Percentiles rank a stretch among this genome's conserved stretches.
phyloP scores from a whole-genome alignment of 1,140 invertebrate genomes.

The Leptinotarsa lineolata region DNA sequence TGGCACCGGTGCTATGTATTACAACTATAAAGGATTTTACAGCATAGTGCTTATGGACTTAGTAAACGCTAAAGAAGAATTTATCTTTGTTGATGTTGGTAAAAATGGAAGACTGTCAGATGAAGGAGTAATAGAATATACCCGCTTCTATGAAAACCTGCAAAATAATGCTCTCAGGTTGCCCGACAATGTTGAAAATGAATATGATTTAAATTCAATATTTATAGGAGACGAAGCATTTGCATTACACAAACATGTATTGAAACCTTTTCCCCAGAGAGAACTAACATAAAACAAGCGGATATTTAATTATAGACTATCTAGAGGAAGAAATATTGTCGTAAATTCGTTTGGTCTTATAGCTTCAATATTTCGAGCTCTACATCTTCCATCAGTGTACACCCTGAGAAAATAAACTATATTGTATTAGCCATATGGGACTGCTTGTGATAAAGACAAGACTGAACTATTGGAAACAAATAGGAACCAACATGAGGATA shows the following conservation, averaged over 20 bases:
- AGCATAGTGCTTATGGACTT: not conserved
- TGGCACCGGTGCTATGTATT: not conserved
- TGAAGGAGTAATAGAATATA: conserved; percentile 10
- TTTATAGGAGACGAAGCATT: conserved; percentile 27
- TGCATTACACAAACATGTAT: conserved; percentile 25
- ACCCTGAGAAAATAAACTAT: conserved; percentile 19
- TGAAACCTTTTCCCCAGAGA: conserved; percentile 28
- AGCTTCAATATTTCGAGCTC: conserved; percentile 29
- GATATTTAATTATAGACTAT: conserved; percentile 26
- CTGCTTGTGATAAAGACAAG: conserved; percentile 12
- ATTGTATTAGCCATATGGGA: conserved; percentile 6
- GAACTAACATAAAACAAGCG: conserved; percentile 8
- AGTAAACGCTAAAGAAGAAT: conserved; percentile 15
- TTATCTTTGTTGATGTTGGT: conserved; percentile 24
- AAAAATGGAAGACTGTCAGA: conserved; percentile 21
- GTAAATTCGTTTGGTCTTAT: conserved; percentile 27
- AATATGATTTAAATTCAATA: conserved; percentile 10
- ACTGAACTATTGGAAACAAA: conserved; percentile 19
- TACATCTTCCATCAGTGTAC: conserved; percentile 13
- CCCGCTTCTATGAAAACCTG: not conserved
- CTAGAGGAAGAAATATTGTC: conserved; percentile 20
- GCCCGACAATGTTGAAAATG: not conserved
- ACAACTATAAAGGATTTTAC: not conserved
- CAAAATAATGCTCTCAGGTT: conserved; percentile 4
- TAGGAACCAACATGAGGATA: conserved; percentile 15